These are phyloP conservation scores for Bos indicus DNA, from an alignment of 2,113 vertebrate genomes.

Conservation along the genomic window DNA sequence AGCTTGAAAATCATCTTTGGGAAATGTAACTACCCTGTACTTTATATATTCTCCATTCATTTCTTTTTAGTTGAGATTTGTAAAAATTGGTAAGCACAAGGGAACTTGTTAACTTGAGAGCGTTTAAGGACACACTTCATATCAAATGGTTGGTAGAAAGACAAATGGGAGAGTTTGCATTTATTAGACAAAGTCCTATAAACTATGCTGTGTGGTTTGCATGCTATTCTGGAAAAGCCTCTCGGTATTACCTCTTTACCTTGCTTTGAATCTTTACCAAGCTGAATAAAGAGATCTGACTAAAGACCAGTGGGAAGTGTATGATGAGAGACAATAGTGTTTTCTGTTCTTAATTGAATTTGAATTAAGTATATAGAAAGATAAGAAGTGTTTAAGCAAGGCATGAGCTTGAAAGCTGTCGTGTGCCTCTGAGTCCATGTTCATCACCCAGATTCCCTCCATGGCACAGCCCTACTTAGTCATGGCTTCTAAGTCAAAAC, in stretches of 20 bases:
- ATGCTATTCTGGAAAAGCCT: not conserved
- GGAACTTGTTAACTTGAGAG: not conserved
- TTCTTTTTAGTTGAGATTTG: not conserved
- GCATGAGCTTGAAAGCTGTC: not conserved
- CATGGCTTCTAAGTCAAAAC: not conserved
- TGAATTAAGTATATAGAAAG: slow-evolving; percentile 9
- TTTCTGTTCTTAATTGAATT: not conserved
- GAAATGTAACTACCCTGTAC: not conserved
- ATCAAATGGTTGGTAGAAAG: not conserved
- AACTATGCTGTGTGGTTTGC: not conserved
- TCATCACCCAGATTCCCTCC: not conserved
- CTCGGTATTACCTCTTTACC: not conserved
- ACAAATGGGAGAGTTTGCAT: not conserved
- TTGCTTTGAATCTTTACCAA: slow-evolving; percentile 14
- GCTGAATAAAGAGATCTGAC: not conserved
- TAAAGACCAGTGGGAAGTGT: not conserved
- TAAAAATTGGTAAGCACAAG: not conserved
- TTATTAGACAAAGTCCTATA: not conserved
- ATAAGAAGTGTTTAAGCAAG: not conserved
- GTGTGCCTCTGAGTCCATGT: not conserved
- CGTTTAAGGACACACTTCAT: not conserved
- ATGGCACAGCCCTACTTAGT: not conserved
- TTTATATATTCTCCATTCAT: not conserved
- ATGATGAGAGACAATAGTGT: not conserved
- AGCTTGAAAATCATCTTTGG: not conserved